A percentile compares a stretch with the other conserved stretches of the same genome.
phyloP scores from a whole-genome alignment of 2,797 vertebrate species.

The Emys orbicularis region DNA sequence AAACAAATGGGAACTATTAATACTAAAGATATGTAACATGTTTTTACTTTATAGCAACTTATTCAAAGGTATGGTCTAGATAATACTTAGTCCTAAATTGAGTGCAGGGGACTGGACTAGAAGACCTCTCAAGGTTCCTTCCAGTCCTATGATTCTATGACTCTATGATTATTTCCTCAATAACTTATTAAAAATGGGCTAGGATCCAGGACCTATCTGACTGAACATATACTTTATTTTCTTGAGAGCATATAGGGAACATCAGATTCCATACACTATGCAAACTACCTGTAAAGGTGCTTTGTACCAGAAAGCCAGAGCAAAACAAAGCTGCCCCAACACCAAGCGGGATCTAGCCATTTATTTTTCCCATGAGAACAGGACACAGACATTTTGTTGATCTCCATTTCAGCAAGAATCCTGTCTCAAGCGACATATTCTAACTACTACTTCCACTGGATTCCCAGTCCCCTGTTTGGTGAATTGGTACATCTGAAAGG shows the following conservation, averaged over 20 bases:
- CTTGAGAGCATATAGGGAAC: neutral
- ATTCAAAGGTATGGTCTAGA: neutral
- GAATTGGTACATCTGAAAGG: neutral
- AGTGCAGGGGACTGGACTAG: too few relatives aligned
- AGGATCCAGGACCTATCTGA: neutral
- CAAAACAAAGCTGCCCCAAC: neutral
- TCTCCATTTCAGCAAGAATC: neutral
- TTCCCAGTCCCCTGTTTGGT: neutral
- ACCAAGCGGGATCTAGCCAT: too few relatives aligned
- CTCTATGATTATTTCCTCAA: neutral
- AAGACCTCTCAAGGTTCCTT: too few relatives aligned
- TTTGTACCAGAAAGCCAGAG: neutral
- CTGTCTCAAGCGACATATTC: fast-evolving
- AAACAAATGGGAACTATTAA: neutral
- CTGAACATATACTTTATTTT: neutral
- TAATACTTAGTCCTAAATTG: too few relatives aligned
- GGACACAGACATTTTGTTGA: neutral
- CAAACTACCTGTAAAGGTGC: neutral
- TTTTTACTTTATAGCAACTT: neutral
- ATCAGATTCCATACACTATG: neutral
- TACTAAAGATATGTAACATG: neutral
- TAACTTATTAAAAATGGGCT: neutral
- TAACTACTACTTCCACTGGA: neutral
- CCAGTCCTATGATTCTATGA: too few relatives aligned
- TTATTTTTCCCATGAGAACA: neutral